Percentiles rank a stretch among this genome's conserved stretches.
Conservation (phyloP, 1,140 invertebrate species). For the Leptoteleia sp. region DNA sequence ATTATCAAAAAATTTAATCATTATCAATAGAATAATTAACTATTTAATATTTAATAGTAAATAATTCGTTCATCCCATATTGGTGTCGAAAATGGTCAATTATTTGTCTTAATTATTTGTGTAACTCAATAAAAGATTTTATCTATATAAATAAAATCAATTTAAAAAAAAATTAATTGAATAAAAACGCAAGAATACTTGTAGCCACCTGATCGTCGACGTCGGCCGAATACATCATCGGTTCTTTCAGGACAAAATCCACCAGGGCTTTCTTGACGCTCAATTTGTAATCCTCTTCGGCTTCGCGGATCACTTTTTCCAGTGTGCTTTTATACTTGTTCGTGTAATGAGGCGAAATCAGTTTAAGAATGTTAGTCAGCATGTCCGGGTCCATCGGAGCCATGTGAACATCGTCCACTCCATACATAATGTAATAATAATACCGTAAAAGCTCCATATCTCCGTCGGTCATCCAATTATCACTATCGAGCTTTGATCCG, state of each 20-base stretch:
- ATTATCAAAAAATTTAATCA: too few species aligned
- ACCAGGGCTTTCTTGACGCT: constrained; percentile 93
- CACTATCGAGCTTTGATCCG: constrained; percentile 66
- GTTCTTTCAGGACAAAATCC: constrained; percentile 93
- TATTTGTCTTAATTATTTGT: too few species aligned
- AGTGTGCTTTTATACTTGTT: constrained; percentile 83
- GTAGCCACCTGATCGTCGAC: constrained; percentile 32
- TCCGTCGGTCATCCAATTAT: constrained; percentile 81
- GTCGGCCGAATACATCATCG: constrained; percentile 69
- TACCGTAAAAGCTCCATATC: constrained; percentile 89
- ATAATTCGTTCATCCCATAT: too few species aligned
- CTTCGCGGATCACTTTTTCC: constrained; percentile 83
- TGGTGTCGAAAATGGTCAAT: too few species aligned
- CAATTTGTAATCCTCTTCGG: constrained; percentile 89
- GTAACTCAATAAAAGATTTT: too few species aligned
- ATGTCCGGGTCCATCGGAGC: constrained; percentile 85
- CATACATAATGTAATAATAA: constrained; percentile 94
- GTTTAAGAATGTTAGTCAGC: constrained; percentile 81
- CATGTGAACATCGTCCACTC: constrained; percentile 92
- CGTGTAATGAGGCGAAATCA: constrained; percentile 79
- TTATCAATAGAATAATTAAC: too few species aligned
- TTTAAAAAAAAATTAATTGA: too few species aligned
- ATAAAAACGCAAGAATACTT: too few species aligned
- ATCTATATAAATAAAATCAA: too few species aligned
- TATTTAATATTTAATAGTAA: too few species aligned